These are phyloP conservation scores for Propithecus coquereli DNA, from an alignment of 2,113 vertebrate species.

Conservation along the genomic window DNA sequence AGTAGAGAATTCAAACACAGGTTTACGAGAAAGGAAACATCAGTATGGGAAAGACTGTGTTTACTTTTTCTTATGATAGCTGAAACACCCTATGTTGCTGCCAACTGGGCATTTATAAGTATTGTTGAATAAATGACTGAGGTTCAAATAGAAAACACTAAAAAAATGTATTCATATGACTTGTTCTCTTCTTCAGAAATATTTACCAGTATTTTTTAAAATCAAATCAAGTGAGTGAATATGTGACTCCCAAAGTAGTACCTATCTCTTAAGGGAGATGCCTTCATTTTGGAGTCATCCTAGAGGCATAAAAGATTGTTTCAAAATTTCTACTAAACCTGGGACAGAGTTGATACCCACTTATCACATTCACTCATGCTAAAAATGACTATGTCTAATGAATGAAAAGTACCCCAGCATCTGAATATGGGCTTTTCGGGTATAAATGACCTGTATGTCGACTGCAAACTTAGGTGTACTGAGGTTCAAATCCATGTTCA, in stretches of 20 bases:
- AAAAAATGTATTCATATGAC: neutral
- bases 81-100: neutral
- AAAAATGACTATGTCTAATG: neutral
- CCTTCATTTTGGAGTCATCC: neutral
- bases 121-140: neutral
- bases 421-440: neutral
- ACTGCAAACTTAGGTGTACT: neutral
- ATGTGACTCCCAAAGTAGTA: neutral
- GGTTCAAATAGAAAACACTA: neutral
- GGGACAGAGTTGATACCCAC: neutral
- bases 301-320: neutral
- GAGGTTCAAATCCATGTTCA: neutral
- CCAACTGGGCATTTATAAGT: neutral
- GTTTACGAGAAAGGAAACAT: neutral
- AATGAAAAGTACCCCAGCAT: neutral
- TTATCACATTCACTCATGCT: neutral
- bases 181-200: neutral
- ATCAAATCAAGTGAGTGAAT: neutral
- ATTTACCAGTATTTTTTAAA: neutral
- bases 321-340: neutral
- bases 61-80: neutral
- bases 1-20: neutral
- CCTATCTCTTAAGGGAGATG: too few species aligned
- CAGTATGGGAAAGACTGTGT: neutral
- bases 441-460: neutral